These are phyloP conservation scores for Lamellibrachia satsuma DNA, from an alignment of 2,888 invertebrate species.

Conservation along the genomic window DNA sequence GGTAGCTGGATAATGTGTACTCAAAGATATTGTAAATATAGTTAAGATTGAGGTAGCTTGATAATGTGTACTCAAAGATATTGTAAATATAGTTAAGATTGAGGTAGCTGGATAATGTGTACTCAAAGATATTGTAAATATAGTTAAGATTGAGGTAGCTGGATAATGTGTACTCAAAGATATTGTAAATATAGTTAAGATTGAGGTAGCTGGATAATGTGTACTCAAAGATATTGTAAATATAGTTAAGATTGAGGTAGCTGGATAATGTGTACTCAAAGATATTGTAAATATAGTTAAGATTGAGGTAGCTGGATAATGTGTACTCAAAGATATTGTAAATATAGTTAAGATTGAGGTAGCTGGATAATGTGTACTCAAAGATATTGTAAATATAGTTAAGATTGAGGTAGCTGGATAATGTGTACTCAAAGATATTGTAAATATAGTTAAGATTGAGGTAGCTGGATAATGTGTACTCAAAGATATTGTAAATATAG, in stretches of 20 bases:
- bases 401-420: no score
- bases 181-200: no score
- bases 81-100: no score
- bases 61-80: slow-evolving; percentile 8
- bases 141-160: background rate
- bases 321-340: background rate
- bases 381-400: no score
- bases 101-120: no score
- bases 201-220: no score
- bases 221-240: background rate
- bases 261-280: background rate
- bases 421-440: background rate
- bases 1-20: no score
- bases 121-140: background rate
- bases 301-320: no score
- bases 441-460: background rate
- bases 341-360: background rate
- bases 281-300: no score
- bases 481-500: background rate
- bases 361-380: background rate
- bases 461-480: background rate
- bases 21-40: background rate
- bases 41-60: background rate
- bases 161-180: background rate
- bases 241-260: background rate